Base-by-base conservation (phyloP, 2,113 vertebrate species). In the Isichthys henryi region DNA sequence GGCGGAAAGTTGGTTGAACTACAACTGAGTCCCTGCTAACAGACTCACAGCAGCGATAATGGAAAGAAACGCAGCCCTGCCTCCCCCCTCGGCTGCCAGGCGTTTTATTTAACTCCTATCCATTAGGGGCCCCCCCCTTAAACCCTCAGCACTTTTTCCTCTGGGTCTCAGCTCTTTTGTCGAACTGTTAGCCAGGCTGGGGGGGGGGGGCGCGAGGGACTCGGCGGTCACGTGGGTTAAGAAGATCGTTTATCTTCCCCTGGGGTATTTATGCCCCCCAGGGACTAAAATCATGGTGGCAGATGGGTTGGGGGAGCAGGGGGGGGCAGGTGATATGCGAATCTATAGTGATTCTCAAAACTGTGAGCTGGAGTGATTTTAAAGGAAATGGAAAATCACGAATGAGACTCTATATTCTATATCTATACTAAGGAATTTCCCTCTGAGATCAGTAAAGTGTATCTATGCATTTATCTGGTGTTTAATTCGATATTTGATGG, bases 81-180 rank as follows among this genome's bases (percentile, higher is more conserved):
- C 39, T 56, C 88, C 70, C 74, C 70, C 83, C n/a, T 23, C 23
- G 83, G 91, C 88, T 90, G 90, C 91, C 89, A 88, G 92, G 92
- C 90, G 85, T 91, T 93, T 92, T 91, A 92, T 92, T 92, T 91
- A 90, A 89, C 89, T 84, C 46, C 52, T 23, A 91, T 92, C 89
- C 92, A 90, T 92, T 92, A 93, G 88, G 91, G 90, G n/a, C n/a
- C 89, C 70, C 52, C 66, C 66, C 85, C 74, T 27, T 58, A 83
- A 93, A 35, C 89, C 46, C 91, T 94, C 93, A 93, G 93, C 91
- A 84, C 90, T 92, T 91, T 94, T 90, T 89, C 91, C 88, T 88
- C 88, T 89, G 92, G 96, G 95, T 93, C 53, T 93, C 92, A 94
- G 96, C 89, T 90, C 35, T 94, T 84, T 93, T 96, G 94, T 91